Conservation (phyloP, 2,888 invertebrate genomes). For the Pocota personata region DNA sequence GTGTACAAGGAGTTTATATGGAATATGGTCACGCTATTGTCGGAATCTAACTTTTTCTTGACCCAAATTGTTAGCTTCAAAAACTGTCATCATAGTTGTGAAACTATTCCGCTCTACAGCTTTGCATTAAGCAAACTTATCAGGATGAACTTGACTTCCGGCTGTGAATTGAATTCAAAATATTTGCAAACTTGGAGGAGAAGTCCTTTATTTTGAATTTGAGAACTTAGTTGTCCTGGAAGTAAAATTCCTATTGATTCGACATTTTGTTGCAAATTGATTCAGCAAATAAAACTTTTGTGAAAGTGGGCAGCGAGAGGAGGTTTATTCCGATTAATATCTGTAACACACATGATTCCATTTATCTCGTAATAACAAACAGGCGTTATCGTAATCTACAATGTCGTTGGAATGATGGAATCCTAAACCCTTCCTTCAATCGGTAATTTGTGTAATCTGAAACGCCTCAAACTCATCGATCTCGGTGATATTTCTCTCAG, state of each 20-base stretch:
- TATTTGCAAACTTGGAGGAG: conserved; percentile 41
- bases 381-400: no score
- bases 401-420: no score
- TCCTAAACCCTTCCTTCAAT: no score
- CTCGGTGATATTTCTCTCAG: no score
- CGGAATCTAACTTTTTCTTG: conserved; percentile 44
- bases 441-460: no score
- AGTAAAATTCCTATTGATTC: not conserved
- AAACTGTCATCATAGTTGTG: conserved; percentile 60
- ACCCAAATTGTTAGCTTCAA: conserved; percentile 59
- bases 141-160: conserved; percentile 57
- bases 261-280: not conserved
- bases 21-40: conserved; percentile 63
- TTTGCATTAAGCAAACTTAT: conserved; percentile 39
- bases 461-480: no score
- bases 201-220: conserved; percentile 10
- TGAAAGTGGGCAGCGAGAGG: not conserved
- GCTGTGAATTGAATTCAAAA: conserved; percentile 52
- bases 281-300: not conserved
- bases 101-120: conserved; percentile 49
- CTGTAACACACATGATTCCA: not conserved
- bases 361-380: no score
- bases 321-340: not conserved
- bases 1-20: conserved; percentile 12
- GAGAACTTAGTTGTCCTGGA: not conserved